phyloP scores from a whole-genome alignment of 1,140 invertebrate species.

The Himalopsyche phryganea region DNA sequence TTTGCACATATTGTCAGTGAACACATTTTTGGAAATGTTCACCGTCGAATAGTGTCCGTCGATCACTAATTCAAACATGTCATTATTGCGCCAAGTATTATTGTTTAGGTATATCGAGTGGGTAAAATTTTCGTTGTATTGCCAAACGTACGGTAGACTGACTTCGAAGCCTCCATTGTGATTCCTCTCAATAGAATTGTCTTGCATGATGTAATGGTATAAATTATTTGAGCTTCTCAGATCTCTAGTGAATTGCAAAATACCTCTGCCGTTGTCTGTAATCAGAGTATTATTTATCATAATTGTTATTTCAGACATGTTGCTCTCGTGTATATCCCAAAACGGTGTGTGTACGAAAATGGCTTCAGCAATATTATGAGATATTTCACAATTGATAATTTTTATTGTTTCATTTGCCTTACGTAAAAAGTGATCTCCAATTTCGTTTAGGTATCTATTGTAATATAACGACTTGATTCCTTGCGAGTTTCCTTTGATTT shows the following conservation, averaged over 20 bases:
- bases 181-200: constrained; percentile 85
- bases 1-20: constrained; percentile 81
- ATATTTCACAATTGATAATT: constrained; percentile 74
- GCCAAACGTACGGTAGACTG: constrained; percentile 87
- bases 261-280: constrained; percentile 78
- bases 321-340: constrained; percentile 77
- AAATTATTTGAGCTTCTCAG: constrained; percentile 89
- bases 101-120: constrained; percentile 84
- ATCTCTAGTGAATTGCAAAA: constrained; percentile 85
- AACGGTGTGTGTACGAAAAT: constrained; percentile 78
- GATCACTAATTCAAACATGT: constrained; percentile 79
- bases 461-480: constrained; percentile 86
- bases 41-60: constrained; percentile 88
- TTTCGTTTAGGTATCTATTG: constrained; percentile 80
- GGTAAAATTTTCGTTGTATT: constrained; percentile 92
- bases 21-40: constrained; percentile 81
- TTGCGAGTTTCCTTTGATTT: constrained; percentile 75
- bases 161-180: constrained; percentile 79
- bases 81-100: constrained; percentile 81
- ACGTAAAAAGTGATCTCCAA: constrained; percentile 78
- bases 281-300: constrained; percentile 83
- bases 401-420: constrained; percentile 86
- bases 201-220: constrained; percentile 89
- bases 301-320: constrained; percentile 79
- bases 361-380: constrained; percentile 74